Conservation (phyloP, 2,113 vertebrate species). For the Bostrychus sinensis region DNA sequence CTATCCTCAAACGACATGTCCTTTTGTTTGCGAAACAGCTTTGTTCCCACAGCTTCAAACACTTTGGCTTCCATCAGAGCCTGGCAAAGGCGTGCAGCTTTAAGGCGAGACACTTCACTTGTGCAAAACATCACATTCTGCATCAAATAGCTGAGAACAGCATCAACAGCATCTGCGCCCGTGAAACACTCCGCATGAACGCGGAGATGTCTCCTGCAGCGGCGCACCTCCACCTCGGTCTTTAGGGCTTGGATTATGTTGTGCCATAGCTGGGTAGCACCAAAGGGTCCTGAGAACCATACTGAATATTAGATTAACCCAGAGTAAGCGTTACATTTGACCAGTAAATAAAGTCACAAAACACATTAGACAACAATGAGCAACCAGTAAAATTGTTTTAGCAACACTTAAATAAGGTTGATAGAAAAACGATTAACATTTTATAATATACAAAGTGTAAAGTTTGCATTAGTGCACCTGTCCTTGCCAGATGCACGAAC, state of each 20-base stretch:
- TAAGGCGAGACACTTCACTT: conserved; percentile 83
- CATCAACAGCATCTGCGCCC: conserved; percentile 83
- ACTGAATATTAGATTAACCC: neutral
- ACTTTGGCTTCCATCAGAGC: conserved; percentile 87
- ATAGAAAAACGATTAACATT: too few relatives aligned
- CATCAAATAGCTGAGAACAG: conserved; percentile 87
- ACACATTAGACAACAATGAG: neutral
- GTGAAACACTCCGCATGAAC: conserved; percentile 83
- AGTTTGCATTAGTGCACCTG: neutral
- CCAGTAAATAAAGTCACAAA: neutral
- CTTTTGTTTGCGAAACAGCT: conserved; percentile 83
- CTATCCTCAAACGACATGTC: conserved; percentile 84
- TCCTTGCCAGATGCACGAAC: neutral
- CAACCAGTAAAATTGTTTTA: neutral
- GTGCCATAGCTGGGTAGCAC: conserved; percentile 86
- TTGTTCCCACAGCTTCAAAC: conserved; percentile 83
- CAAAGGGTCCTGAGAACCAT: conserved; percentile 82
- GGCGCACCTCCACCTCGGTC: conserved; percentile 84
- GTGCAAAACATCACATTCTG: conserved; percentile 84
- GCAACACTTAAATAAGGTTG: too few relatives aligned
- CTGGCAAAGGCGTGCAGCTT: conserved; percentile 86
- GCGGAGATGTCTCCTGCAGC: conserved; percentile 76
- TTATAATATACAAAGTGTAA: too few relatives aligned
- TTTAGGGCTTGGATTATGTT: conserved; percentile 84
- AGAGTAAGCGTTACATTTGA: neutral